A percentile compares a stretch with the other conserved stretches of the same genome.
Evolutionary conservation across 2,113 vertebrate genomes (phyloP).

Genomic region (Pterocles gutturalis): DNA sequence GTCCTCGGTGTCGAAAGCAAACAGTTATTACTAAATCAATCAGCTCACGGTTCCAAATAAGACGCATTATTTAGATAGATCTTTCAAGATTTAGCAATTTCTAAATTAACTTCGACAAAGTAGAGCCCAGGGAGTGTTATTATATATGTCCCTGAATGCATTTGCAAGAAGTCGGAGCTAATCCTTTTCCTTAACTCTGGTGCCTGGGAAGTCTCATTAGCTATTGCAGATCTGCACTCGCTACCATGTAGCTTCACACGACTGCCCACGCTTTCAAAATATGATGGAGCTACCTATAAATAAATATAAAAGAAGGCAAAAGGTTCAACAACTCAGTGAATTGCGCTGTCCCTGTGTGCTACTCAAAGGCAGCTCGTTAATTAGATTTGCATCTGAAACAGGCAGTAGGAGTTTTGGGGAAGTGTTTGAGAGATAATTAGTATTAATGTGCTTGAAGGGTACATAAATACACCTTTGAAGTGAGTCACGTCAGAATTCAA

Average conservation of each 20-base stretch:
- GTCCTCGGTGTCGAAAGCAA: neutral
- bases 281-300: slow-evolving; percentile 31
- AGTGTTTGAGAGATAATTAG: slow-evolving; percentile 53
- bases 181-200: neutral
- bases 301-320: slow-evolving; percentile 17
- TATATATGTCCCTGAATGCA: neutral
- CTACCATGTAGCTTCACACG: neutral
- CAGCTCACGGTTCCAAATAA: neutral
- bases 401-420: slow-evolving; percentile 48
- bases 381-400: slow-evolving; percentile 70
- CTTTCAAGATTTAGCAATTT: neutral
- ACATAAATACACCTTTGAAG: slow-evolving; percentile 63
- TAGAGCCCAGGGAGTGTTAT: neutral
- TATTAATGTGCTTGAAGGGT: slow-evolving; percentile 60
- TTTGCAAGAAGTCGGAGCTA: neutral
- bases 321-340: neutral
- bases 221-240: neutral
- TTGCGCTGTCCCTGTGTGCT: neutral
- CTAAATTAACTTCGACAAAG: neutral
- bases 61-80: neutral
- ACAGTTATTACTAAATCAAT: neutral
- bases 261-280: neutral
- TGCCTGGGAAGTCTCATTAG: slow-evolving; percentile 9
- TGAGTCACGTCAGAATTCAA: slow-evolving; percentile 33
- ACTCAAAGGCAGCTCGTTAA: slow-evolving; percentile 62